Conservation (phyloP, 2,113 vertebrate genomes). For the Empidonax traillii region DNA sequence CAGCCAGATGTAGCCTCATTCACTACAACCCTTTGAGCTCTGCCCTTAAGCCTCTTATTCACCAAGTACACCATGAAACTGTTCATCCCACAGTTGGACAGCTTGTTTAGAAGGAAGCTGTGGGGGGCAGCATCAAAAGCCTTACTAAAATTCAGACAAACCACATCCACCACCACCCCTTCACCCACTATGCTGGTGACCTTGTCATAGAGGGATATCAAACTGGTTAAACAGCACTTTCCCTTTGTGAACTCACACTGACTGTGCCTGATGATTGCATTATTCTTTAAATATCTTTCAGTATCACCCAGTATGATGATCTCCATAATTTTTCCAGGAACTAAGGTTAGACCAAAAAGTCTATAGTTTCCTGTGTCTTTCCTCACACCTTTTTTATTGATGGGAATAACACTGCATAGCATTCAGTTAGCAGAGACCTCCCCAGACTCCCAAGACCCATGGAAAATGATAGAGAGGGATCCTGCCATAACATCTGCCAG, state of each 20-base stretch:
- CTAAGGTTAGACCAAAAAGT: background rate
- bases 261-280: background rate
- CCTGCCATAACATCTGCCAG: background rate
- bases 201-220: background rate
- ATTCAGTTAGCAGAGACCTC: background rate
- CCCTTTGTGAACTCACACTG: background rate
- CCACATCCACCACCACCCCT: background rate
- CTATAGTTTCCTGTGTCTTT: background rate
- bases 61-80: background rate
- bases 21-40: background rate
- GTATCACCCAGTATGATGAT: background rate
- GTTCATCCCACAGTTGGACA: background rate
- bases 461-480: background rate
- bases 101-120: background rate
- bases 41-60: background rate
- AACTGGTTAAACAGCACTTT: background rate
- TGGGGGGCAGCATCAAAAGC: background rate
- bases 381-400: background rate
- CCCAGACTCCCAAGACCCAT: background rate
- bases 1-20: background rate
- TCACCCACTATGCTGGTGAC: background rate
- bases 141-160: background rate
- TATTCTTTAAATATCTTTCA: background rate
- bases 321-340: background rate
- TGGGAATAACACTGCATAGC: background rate